A percentile compares a stretch with the other conserved stretches of the same genome.
Evolutionary conservation across 2,797 vertebrate genomes (phyloP).

Genomic region (Tapera naevia): DNA sequence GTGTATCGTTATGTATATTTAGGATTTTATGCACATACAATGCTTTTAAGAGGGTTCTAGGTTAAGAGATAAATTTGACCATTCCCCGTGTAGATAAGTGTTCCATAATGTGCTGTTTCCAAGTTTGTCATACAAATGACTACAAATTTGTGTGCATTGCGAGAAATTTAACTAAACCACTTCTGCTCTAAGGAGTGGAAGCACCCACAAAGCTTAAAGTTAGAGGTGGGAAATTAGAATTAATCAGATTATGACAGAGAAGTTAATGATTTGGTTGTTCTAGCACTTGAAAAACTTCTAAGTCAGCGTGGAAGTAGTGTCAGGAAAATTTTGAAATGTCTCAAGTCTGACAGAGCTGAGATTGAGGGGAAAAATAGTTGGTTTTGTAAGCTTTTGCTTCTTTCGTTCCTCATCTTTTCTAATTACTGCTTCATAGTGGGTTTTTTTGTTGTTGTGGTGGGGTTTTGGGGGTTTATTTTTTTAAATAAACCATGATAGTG

Average conservation of each 20-base stretch:
- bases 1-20: not conserved
- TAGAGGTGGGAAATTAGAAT: not conserved
- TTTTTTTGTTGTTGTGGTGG: not conserved
- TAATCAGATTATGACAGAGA: not conserved
- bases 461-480: not conserved
- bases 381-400: not conserved
- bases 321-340: not conserved
- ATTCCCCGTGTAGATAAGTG: not conserved
- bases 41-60: not conserved
- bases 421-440: not conserved
- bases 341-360: not conserved
- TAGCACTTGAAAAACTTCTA: rapidly evolving
- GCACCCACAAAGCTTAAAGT: not conserved
- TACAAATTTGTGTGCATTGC: not conserved
- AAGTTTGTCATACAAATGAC: not conserved
- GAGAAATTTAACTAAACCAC: not conserved
- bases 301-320: not conserved
- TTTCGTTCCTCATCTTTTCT: not conserved
- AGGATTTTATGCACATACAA: not conserved
- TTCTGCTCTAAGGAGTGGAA: not conserved
- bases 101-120: not conserved
- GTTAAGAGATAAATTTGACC: not conserved
- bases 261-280: not conserved
- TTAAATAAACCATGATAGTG: not conserved
- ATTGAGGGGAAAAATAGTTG: not conserved